Evolutionary conservation across 2,888 invertebrate species (phyloP).

Genomic region (Caenorhabditis sp.): DNA sequence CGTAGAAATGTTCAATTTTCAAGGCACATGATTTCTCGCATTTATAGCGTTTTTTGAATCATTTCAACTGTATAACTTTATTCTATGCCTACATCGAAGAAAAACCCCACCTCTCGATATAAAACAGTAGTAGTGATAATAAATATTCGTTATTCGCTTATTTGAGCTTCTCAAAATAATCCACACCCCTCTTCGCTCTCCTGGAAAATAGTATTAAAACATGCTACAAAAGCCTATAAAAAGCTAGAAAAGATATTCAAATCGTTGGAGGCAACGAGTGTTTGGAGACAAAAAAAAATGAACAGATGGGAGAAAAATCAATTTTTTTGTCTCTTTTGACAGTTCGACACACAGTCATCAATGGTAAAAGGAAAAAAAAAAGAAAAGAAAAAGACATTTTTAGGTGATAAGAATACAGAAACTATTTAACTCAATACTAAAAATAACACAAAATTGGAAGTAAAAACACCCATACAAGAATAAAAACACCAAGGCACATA

Average conservation of each 20-base stretch:
- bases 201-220: background rate
- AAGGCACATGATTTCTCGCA: too few relatives aligned
- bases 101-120: too few relatives aligned
- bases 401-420: background rate
- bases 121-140: too few relatives aligned
- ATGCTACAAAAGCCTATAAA: background rate
- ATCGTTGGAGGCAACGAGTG: background rate
- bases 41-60: too few relatives aligned
- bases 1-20: too few relatives aligned
- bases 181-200: background rate
- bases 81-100: too few relatives aligned
- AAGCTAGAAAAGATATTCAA: background rate
- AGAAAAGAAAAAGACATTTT: background rate
- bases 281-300: background rate
- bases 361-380: background rate
- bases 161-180: too few relatives aligned
- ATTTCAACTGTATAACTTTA: too few relatives aligned
- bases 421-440: background rate
- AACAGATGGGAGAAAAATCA: conserved; percentile 1
- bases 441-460: background rate
- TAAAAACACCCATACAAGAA: background rate
- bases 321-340: background rate
- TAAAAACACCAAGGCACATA: background rate
- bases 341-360: background rate
- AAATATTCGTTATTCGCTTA: too few relatives aligned